Evolutionary conservation across 2,113 vertebrate genomes (phyloP).

Genomic region (Aldabrachelys gigantea): DNA sequence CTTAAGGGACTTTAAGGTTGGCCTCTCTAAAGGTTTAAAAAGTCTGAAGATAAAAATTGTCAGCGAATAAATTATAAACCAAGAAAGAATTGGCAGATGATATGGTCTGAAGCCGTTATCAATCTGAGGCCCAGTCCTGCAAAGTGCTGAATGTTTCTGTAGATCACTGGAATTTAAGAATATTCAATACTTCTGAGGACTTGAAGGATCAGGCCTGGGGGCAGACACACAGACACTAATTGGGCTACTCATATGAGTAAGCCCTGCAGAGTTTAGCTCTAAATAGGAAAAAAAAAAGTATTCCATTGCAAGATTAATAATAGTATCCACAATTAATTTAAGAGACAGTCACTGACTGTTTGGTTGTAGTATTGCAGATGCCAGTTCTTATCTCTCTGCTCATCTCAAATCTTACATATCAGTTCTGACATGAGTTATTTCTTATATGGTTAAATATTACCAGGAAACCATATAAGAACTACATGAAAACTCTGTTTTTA

Average conservation of each 20-base stretch:
- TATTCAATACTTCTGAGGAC: neutral
- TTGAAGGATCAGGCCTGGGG: neutral
- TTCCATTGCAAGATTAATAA: conserved; percentile 8
- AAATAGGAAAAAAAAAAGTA: neutral
- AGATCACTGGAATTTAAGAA: neutral
- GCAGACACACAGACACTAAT: neutral
- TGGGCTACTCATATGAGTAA: neutral
- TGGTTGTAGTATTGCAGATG: neutral
- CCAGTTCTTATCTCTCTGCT: neutral
- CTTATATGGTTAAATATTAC: neutral
- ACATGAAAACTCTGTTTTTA: neutral
- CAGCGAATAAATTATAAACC: neutral
- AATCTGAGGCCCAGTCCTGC: neutral
- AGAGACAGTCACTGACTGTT: conserved; percentile 6
- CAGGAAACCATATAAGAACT: neutral
- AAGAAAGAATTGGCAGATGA: neutral
- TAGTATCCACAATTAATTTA: conserved; percentile 17
- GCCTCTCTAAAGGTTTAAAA: neutral
- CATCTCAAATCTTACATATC: neutral
- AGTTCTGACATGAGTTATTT: neutral
- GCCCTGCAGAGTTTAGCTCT: neutral
- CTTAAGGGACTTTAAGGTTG: neutral
- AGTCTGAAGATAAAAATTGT: neutral
- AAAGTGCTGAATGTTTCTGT: neutral
- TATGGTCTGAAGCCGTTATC: neutral